Evolutionary conservation across 2,888 invertebrate species (phyloP), one percentile per base, ranked within the genome.

Genomic region (Drosophila phalerata): DNA sequence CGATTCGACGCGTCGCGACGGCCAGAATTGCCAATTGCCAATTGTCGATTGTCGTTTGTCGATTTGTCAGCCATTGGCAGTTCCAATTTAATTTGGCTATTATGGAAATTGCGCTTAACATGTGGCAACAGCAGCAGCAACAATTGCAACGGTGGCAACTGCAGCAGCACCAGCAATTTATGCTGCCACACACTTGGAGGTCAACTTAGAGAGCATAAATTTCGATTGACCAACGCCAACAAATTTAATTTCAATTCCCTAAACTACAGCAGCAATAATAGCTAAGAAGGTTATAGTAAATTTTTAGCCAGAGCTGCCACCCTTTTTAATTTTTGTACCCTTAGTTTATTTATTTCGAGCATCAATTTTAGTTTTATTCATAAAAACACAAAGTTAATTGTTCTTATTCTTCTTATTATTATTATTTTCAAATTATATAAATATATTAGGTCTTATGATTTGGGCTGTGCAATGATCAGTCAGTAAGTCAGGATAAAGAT

Each of bases 161-260:
- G 13, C 32, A 56, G 8, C 28, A 8, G 28, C 19, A 22, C 17
- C 69, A 53, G 58, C 70, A 88, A 81, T 88, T 81, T 81, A 81
- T 88, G 81, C 88, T 67, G 60, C 84, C 82, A 69, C 88, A 83
- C 84, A 87, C 87, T 86, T 83, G 85, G 66, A 64, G 89, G 81
- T 69, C 81, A 88, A 81, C 81, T 83, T 86, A 74, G 69, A 81
- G 85, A 51, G 82, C 82, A 84, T 84, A 89, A 89, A 84, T 89
- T 81, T 70, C 40, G 43, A 67, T 61, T 68, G 60, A 48, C 68
- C 62, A 70, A 47, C 42, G 67, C 80, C 62, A 84, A 75, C 82
- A 89, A 85, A 89, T 87, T 84, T 87, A 89, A 89, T 87, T 89
- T 75, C 78, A 87, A 85, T 84, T 81, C 72, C 84, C 73, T 74